These are phyloP conservation scores for Bradysia coprophila DNA, from an alignment of 1,140 invertebrate genomes.

Conservation along the genomic window DNA sequence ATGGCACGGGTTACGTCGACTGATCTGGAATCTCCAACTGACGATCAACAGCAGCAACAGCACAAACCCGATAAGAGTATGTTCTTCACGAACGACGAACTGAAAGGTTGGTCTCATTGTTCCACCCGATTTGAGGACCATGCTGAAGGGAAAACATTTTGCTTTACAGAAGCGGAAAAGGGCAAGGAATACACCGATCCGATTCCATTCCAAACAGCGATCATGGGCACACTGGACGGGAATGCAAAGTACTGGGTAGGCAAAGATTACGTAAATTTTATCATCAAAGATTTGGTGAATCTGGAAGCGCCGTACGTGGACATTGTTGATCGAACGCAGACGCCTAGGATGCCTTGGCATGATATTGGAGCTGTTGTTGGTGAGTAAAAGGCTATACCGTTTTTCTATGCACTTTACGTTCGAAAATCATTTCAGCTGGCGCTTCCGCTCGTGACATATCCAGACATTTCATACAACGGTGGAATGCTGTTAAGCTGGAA, in stretches of 20 bases:
- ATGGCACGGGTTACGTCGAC: constrained; percentile 44
- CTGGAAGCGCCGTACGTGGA: constrained; percentile 75
- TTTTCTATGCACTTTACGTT: no score
- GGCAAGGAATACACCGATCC: constrained; percentile 9
- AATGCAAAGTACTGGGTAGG: constrained; percentile 89
- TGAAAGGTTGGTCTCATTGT: constrained; percentile 3
- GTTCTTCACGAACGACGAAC: background rate
- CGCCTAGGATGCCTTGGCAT: constrained; percentile 96
- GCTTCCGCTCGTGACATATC: constrained; percentile 78
- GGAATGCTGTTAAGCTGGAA: constrained; percentile 88
- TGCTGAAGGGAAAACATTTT: constrained; percentile 26
- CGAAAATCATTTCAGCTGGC: no score
- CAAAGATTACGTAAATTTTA: constrained; percentile 96
- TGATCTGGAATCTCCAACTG: constrained; percentile 7
- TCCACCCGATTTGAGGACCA: constrained; percentile 26
- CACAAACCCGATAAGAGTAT: background rate
- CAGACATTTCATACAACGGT: constrained; percentile 91
- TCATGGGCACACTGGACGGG: constrained; percentile 27
- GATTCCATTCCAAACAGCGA: constrained; percentile 8
- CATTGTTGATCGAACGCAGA: constrained; percentile 67
- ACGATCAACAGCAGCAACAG: background rate
- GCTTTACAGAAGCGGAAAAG: constrained; percentile 23
- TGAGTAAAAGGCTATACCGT: no score
- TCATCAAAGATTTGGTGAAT: constrained; percentile 91
- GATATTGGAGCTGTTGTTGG: constrained; percentile 78